phyloP scores from a whole-genome alignment of 2,797 vertebrate species.

The Ctenopoma kingsleyae region DNA sequence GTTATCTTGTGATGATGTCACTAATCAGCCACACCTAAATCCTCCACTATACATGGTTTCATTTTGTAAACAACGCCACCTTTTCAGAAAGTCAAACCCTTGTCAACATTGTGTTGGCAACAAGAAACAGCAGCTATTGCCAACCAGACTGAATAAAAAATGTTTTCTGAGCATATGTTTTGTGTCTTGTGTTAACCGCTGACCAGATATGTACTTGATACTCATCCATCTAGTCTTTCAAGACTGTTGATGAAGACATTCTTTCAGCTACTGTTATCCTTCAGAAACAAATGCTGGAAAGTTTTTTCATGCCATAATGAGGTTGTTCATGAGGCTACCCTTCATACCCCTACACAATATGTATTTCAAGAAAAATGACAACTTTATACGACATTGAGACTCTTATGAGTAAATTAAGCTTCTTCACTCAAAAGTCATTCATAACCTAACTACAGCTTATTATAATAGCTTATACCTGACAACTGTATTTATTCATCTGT shows the following conservation, averaged over 20 bases:
- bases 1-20: neutral
- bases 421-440: conserved; percentile 57
- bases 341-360: conserved; percentile 24
- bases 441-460: conserved; percentile 70
- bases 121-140: conserved; percentile 22
- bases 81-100: conserved; percentile 3
- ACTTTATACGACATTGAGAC: conserved; percentile 47
- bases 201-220: neutral
- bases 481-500: conserved; percentile 66
- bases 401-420: conserved; percentile 55
- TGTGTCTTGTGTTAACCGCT: neutral
- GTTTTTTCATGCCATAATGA: conserved; percentile 20
- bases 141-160: conserved; percentile 4
- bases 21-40: neutral
- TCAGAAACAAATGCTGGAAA: conserved; percentile 21
- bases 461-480: conserved; percentile 77
- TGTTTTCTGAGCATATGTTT: conserved; percentile 17
- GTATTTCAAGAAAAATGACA: conserved; percentile 38
- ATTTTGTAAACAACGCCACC: conserved; percentile 49
- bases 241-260: conserved; percentile 4
- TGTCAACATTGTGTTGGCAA: conserved; percentile 6
- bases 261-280: conserved; percentile 4
- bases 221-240: neutral
- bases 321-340: conserved; percentile 9
- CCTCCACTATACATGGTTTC: conserved; percentile 40